phyloP scores from a whole-genome alignment of 2,797 vertebrate species.

The Chiloscyllium punctatum region DNA sequence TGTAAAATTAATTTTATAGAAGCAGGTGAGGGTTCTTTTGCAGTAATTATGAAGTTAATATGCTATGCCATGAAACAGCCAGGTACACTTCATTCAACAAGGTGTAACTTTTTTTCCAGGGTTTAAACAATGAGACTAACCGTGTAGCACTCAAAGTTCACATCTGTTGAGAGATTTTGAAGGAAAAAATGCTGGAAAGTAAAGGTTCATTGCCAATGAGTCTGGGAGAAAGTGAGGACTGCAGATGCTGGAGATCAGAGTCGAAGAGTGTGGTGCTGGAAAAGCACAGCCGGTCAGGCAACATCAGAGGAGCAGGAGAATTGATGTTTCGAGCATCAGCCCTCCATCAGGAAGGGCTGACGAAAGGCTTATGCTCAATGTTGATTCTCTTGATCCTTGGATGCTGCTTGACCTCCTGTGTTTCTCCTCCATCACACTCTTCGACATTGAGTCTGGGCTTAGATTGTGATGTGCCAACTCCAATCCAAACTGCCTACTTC shows the following conservation, averaged over 20 bases:
- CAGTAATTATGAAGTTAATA: neutral
- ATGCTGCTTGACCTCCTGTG: no score
- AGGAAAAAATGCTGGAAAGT: neutral
- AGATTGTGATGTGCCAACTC: neutral
- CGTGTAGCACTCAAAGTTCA: neutral
- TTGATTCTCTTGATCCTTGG: no score
- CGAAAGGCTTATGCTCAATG: no score
- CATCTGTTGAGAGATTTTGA: neutral
- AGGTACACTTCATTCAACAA: neutral
- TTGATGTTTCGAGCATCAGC: no score
- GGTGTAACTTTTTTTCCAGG: neutral
- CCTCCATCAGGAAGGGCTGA: no score
- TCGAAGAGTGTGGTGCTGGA: no score
- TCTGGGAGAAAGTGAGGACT: no score
- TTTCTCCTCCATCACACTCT: no score
- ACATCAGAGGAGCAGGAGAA: no score
- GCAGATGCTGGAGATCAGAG: no score
- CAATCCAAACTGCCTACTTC: neutral
- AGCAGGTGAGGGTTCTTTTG: neutral
- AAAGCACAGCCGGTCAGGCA: no score
- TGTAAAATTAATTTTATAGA: neutral
- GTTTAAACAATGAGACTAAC: neutral
- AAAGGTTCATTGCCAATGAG: neutral
- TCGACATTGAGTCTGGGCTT: neutral
- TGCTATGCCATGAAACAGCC: neutral